phyloP scores from a whole-genome alignment of 2,113 vertebrate genomes.

The Engraulis encrasicolus region DNA sequence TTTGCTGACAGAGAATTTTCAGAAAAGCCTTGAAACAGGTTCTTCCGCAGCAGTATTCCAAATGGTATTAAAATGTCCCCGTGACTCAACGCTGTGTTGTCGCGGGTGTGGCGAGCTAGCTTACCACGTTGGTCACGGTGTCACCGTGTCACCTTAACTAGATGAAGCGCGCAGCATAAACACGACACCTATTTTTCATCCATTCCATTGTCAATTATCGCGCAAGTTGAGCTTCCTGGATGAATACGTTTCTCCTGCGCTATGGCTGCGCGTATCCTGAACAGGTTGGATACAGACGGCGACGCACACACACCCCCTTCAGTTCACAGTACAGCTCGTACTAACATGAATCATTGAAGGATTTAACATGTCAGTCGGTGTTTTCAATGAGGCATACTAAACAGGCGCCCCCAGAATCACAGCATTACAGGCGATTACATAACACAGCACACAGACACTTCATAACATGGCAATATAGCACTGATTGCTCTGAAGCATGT shows the following conservation, averaged over 20 bases:
- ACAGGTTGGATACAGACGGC: background rate
- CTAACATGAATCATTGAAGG: slow-evolving; percentile 10
- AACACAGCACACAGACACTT: background rate
- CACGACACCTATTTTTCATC: background rate
- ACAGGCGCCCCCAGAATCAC: background rate
- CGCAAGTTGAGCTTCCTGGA: background rate
- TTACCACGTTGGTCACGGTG: background rate
- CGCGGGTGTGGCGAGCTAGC: slow-evolving; percentile 40
- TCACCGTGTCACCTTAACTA: background rate
- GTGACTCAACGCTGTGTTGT: slow-evolving; percentile 52
- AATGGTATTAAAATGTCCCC: slow-evolving; percentile 25
- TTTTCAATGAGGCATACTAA: background rate
- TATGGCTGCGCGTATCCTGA: background rate
- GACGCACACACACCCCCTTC: slow-evolving; percentile 17
- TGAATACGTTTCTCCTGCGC: background rate
- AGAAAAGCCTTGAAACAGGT: slow-evolving; percentile 10
- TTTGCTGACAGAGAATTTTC: background rate
- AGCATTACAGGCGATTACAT: background rate
- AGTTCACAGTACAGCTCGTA: background rate
- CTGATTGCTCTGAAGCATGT: too few species aligned
- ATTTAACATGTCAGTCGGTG: background rate
- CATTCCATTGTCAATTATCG: background rate
- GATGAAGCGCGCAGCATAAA: background rate
- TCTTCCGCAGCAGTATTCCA: background rate
- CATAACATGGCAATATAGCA: too few species aligned